Percentiles rank a stretch among this genome's conserved stretches.
Evolutionary conservation across 1,140 invertebrate species (phyloP).

Genomic region (Tetramorium parvispinum): DNA sequence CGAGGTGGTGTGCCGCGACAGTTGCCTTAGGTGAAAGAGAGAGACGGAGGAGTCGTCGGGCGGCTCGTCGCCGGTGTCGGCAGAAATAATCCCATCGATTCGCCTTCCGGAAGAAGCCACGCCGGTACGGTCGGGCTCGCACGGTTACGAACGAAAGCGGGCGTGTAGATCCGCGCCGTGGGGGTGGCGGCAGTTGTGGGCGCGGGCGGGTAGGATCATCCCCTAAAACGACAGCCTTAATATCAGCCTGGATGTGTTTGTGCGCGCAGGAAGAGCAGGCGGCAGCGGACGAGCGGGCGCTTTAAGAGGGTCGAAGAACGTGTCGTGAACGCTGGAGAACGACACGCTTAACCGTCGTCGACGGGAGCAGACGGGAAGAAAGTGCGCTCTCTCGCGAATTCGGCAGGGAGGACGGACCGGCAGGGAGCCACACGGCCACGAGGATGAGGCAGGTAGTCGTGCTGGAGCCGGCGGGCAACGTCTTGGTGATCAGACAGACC

Average conservation of each 20-base stretch:
- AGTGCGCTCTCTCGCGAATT: conserved; percentile 53
- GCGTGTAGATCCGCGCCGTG: conserved; percentile 1
- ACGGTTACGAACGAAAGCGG: conserved; percentile 20
- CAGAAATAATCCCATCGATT: conserved; percentile 74
- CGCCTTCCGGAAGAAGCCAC: conserved; percentile 71
- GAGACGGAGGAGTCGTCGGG: neutral
- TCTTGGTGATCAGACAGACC: conserved; percentile 84
- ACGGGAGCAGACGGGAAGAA: conserved; percentile 39
- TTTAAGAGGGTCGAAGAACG: conserved; percentile 65
- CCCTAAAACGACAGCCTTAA: conserved; percentile 73
- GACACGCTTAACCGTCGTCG: conserved; percentile 63
- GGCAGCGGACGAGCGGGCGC: conserved; percentile 68
- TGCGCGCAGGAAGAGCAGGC: conserved; percentile 72
- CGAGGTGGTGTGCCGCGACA: neutral
- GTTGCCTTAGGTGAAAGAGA: neutral
- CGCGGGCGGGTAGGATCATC: conserved; percentile 64
- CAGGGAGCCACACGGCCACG: neutral
- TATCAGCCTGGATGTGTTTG: conserved; percentile 64
- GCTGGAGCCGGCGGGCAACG: conserved; percentile 84
- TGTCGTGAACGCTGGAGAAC: conserved; percentile 64
- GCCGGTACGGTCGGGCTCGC: conserved; percentile 35
- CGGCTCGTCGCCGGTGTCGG: conserved; percentile 22
- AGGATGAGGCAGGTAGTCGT: conserved; percentile 84
- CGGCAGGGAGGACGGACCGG: neutral
- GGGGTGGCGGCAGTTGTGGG: conserved; percentile 16